These are phyloP conservation scores for Bombus affinis DNA, from an alignment of 1,140 invertebrate species.

Conservation along the genomic window DNA sequence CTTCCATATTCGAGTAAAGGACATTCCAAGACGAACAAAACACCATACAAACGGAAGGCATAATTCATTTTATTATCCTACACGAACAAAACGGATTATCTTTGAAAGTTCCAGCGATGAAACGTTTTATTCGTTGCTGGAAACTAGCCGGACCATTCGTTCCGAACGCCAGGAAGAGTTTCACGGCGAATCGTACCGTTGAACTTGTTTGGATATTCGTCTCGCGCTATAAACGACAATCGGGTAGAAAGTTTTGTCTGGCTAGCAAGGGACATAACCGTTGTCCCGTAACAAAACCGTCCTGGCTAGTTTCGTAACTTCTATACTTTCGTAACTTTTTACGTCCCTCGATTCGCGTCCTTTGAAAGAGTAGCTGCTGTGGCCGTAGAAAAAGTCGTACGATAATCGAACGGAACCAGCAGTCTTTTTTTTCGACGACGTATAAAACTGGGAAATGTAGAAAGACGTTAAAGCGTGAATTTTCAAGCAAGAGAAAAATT, in stretches of 20 bases:
- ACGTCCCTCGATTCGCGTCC: neutral
- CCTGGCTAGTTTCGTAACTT: neutral
- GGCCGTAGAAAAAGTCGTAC: neutral
- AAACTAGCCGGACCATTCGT: constrained; percentile 4
- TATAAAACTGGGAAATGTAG: neutral
- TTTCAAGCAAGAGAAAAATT: neutral
- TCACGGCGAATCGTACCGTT: neutral
- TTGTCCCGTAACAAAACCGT: neutral
- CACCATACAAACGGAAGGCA: neutral
- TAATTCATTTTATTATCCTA: neutral
- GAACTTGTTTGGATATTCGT: constrained; percentile 48
- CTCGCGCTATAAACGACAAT: constrained; percentile 45
- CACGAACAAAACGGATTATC: neutral
- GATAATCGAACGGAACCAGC: constrained; percentile 6
- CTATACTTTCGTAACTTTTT: neutral
- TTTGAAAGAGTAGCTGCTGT: neutral
- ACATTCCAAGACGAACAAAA: neutral
- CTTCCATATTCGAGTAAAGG: neutral
- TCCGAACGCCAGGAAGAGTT: neutral
- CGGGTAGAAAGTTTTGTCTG: constrained; percentile 27
- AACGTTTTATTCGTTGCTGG: neutral
- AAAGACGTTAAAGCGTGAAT: neutral
- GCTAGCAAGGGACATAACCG: constrained; percentile 16
- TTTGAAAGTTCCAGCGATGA: neutral
- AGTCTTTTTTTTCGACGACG: neutral